These are phyloP conservation scores for Zaprionus taronus DNA, from an alignment of 1,140 invertebrate genomes.

Conservation along the genomic window DNA sequence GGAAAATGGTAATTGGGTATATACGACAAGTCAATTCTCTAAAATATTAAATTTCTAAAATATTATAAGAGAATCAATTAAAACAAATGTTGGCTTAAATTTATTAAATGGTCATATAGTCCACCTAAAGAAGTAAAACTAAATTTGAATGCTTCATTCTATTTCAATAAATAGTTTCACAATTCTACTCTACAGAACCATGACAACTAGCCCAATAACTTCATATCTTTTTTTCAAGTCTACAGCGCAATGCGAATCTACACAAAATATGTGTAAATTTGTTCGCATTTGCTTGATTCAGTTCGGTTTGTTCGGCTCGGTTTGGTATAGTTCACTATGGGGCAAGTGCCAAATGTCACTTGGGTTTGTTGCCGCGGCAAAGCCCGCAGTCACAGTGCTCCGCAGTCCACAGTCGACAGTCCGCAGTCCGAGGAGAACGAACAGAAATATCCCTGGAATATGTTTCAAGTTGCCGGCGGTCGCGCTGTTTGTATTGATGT, in stretches of 20 bases:
- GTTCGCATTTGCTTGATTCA: constrained; percentile 32
- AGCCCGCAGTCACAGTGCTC: constrained; percentile 22
- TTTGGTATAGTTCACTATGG: constrained; percentile 33
- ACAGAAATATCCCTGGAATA: constrained; percentile 45
- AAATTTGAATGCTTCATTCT: too few relatives aligned
- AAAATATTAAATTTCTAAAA: too few relatives aligned
- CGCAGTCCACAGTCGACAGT: constrained; percentile 19
- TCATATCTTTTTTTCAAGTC: not conserved
- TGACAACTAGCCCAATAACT: not conserved
- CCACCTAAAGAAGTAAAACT: too few relatives aligned
- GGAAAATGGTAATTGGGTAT: not conserved
- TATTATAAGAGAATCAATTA: not conserved
- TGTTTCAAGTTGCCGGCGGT: constrained; percentile 44
- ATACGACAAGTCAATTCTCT: not conserved
- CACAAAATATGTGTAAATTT: constrained; percentile 77
- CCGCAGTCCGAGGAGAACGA: constrained; percentile 26
- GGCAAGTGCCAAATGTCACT: constrained; percentile 79
- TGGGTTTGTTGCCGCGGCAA: constrained; percentile 55
- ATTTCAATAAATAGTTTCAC: too few relatives aligned
- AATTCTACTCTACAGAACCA: too few relatives aligned
- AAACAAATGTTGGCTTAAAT: too few relatives aligned
- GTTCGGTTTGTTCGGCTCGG: constrained; percentile 17
- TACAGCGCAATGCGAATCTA: constrained; percentile 32
- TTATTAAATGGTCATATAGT: too few relatives aligned
- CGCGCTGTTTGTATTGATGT: constrained; percentile 70